Evolutionary conservation across 1,140 invertebrate genomes (phyloP).

Genomic region (Drosophila trapezifrons): DNA sequence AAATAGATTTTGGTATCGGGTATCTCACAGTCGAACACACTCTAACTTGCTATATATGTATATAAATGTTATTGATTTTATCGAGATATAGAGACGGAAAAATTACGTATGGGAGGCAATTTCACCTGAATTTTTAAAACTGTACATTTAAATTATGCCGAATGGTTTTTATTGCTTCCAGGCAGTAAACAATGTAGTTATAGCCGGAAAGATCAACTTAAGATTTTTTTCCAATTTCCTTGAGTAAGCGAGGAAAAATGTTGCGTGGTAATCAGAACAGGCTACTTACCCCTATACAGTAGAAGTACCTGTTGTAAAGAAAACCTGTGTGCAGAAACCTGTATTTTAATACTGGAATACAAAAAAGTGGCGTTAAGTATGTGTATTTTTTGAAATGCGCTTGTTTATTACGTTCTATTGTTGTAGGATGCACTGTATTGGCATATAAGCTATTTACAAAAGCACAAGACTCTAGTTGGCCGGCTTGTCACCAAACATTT

Average conservation of each 20-base stretch:
- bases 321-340: not conserved
- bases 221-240: not conserved
- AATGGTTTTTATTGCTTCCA: no score
- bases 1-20: no score
- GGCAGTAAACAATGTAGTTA: not conserved
- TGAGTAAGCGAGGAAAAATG: not conserved
- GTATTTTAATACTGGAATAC: no score
- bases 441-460: conserved; percentile 16
- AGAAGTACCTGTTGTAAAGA: not conserved
- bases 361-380: not conserved
- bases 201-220: not conserved
- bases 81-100: no score
- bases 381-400: not conserved
- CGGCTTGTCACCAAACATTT: not conserved
- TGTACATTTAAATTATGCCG: no score
- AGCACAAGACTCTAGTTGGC: conserved; percentile 8
- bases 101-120: no score
- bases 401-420: conserved; percentile 7
- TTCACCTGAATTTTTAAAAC: no score
- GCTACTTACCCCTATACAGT: not conserved
- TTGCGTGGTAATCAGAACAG: not conserved
- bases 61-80: no score
- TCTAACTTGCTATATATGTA: no score
- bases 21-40: no score
- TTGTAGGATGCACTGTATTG: not conserved